Evolutionary conservation across 2,888 invertebrate genomes (phyloP), one percentile per base, ranked within the genome.

Genomic region (Drosophila mimica): DNA sequence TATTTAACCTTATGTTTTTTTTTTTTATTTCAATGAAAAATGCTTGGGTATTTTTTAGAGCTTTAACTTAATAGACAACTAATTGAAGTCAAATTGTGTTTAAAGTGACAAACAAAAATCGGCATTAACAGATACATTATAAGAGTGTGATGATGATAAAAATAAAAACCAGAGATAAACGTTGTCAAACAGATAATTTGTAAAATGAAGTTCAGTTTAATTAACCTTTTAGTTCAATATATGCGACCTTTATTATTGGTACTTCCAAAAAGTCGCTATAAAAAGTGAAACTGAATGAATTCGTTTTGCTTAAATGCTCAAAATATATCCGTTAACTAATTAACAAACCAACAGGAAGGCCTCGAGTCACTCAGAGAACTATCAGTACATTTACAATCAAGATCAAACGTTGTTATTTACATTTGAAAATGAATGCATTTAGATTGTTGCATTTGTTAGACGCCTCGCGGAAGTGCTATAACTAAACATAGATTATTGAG

Each of bases 391-490:
- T n/a, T 28, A 15, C 30, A 4, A 54, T 56, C 28, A 28, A 11
- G 25, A 57, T 38, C 33, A 15, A 52, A 51, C 28, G 51, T 56
- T n/a, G 36, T 46, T 46, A 36, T 51, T 48, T 48, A 65, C 46
- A 25, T 53, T 67, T 20, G 43, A 9, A 20, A 31, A 36, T 13
- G 4, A 62, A 40, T 73, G 68, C 48, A 63, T 36, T 57, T 36
- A 54, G 30, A 51, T 53, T 57, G 57, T 64, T 58, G 59, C 46
- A 64, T 46, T 61, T 43, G 40, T 13, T 4, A 15, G 17, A 36
- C 43, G 51, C 46, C 60, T 52, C 51, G 46, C 76, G 79, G 76
- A 76, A 76, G 69, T 74, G 57, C 20, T 15, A 28, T 20, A 46
- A 25, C 36, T 31, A 40, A 57, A 43, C 46, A 38, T 68, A n/a